Percentiles rank a stretch among this genome's conserved stretches.
Evolutionary conservation across 2,797 vertebrate species (phyloP).

Genomic region (Hydrophis major): DNA sequence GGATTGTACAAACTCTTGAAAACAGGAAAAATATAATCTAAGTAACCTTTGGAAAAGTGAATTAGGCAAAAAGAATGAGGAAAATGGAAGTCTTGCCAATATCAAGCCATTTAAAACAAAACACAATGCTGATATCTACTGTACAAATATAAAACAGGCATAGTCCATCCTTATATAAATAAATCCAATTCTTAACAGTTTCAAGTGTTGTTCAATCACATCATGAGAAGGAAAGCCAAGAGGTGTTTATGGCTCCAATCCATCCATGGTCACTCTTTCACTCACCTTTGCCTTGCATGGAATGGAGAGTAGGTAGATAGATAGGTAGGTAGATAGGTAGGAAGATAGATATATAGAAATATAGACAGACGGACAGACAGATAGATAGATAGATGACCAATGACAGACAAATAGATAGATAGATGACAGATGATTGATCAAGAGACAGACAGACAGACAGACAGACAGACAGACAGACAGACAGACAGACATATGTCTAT

Average conservation of each 20-base stretch:
- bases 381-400: no score
- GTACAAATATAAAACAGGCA: fast-evolving
- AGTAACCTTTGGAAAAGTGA: constrained; percentile 29
- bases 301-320: neutral
- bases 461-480: neutral
- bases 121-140: neutral
- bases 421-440: no score
- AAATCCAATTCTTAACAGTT: constrained; percentile 29
- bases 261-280: neutral
- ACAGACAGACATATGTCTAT: neutral
- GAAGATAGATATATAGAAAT: neutral
- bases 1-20: constrained; percentile 25
- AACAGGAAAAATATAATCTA: constrained; percentile 32
- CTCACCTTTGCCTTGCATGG: neutral
- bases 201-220: neutral
- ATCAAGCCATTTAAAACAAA: constrained; percentile 4
- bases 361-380: no score
- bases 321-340: neutral
- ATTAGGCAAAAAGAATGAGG: constrained; percentile 26
- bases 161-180: neutral
- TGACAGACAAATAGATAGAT: no score
- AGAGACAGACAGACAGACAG: neutral
- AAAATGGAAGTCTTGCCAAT: constrained; percentile 19
- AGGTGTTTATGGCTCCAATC: no score
- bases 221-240: neutral